Conservation (phyloP, 2,113 vertebrate species). For the Poeciliopsis retropinna region DNA sequence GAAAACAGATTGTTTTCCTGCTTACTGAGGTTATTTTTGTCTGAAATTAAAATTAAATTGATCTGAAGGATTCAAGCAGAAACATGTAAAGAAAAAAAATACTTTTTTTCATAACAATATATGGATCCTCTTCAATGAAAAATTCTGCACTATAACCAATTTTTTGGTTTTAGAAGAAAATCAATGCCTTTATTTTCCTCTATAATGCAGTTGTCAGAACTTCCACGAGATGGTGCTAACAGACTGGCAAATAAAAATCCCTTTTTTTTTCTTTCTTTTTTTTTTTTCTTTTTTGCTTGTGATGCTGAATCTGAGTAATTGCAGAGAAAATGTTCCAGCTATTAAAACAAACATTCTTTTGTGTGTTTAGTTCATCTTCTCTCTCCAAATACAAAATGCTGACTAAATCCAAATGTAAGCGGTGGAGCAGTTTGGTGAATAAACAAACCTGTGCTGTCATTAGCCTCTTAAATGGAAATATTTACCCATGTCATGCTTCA, state of each 20-base stretch:
- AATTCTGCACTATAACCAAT: background rate
- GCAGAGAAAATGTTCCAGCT: background rate
- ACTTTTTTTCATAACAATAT: background rate
- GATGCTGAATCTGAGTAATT: conserved; percentile 14
- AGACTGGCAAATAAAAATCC: conserved; percentile 22
- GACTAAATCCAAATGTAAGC: conserved; percentile 2
- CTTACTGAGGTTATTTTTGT: background rate
- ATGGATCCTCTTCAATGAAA: background rate
- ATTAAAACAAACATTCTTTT: conserved; percentile 33
- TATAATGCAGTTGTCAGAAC: conserved; percentile 10
- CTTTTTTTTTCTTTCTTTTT: background rate
- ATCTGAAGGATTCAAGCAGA: background rate
- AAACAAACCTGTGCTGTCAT: background rate
- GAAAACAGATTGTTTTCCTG: background rate
- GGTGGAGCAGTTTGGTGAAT: conserved; percentile 12
- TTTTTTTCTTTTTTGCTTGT: background rate
- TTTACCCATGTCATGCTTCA: background rate
- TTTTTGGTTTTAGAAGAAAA: background rate
- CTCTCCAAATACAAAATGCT: background rate
- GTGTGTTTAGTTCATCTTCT: background rate
- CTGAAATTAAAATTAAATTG: background rate
- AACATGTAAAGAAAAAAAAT: background rate
- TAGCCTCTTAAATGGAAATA: background rate
- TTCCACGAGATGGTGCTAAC: conserved; percentile 73
- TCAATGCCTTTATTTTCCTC: background rate